Conservation (phyloP, 2,888 invertebrate genomes). For the Candidula unifasciata region DNA sequence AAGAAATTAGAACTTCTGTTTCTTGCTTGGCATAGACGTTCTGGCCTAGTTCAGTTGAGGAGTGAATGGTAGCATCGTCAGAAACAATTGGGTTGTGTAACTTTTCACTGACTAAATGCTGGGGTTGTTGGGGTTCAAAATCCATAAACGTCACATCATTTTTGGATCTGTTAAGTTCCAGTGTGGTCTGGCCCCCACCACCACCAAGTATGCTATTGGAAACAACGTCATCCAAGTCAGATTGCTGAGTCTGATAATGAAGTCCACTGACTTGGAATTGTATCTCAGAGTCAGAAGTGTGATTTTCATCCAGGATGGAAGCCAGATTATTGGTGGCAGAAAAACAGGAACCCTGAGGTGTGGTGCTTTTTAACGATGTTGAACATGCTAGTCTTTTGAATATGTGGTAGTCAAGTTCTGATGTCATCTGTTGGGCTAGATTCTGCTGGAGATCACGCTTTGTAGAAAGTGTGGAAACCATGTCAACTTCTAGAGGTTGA, state of each 20-base stretch:
- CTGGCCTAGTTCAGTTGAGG: conserved; percentile 1
- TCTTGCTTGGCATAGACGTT: conserved; percentile 6
- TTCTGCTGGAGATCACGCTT: conserved; percentile 32
- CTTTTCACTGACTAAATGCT: conserved; percentile 3
- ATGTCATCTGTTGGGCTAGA: conserved; percentile 6
- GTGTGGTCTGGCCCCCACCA: neutral
- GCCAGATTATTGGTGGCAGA: conserved; percentile 16
- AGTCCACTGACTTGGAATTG: conserved; percentile 28
- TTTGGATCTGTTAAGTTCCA: conserved; percentile 25
- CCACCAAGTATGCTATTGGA: neutral
- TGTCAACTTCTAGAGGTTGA: conserved; percentile 23
- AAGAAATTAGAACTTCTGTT: conserved; percentile 27
- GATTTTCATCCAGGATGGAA: conserved; percentile 14
- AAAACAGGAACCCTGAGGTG: neutral
- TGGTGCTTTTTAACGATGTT: conserved; percentile 21
- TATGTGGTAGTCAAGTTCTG: conserved; percentile 37
- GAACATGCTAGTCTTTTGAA: conserved; percentile 36
- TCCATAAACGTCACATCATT: conserved; percentile 33
- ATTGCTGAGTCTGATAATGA: conserved; percentile 31
- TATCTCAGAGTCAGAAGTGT: conserved; percentile 13
- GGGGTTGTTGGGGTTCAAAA: conserved; percentile 17
- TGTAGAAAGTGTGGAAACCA: conserved; percentile 3
- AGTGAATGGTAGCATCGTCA: neutral
- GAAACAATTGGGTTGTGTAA: neutral
- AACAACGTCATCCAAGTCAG: conserved; percentile 30